Conservation (phyloP, 2,888 invertebrate species). For the Anarsia innoxiella region DNA sequence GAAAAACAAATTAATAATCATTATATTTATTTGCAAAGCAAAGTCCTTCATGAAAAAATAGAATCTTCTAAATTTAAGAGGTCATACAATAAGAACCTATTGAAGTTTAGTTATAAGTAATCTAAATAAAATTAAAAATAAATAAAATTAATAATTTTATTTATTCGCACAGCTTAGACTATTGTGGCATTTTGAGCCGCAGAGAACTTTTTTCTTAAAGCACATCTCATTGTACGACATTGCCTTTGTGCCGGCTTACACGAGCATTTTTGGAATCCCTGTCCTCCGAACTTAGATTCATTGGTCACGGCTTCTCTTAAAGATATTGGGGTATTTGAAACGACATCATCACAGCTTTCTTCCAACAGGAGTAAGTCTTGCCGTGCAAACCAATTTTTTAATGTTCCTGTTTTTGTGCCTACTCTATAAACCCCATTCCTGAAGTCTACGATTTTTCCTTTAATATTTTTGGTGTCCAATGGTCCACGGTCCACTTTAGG, state of each 20-base stretch:
- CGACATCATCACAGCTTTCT: constrained; percentile 4
- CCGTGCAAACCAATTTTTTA: constrained; percentile 12
- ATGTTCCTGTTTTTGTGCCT: constrained; percentile 9
- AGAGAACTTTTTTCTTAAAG: constrained; percentile 7
- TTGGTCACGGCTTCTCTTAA: constrained; percentile 8
- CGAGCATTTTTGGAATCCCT: constrained; percentile 6
- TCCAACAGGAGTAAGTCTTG: constrained; percentile 2
- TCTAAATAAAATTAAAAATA: too few species aligned
- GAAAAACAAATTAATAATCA: too few species aligned
- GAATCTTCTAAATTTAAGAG: too few species aligned
- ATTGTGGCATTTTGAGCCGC: constrained; percentile 9
- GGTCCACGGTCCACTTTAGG: constrained; percentile 7
- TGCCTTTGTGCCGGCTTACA: constrained; percentile 9
- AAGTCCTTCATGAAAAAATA: too few species aligned
- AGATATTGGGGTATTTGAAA: constrained; percentile 6
- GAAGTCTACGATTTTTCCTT: constrained; percentile 7
- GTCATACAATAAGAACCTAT: constrained; percentile 5
- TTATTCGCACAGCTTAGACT: constrained; percentile 10
- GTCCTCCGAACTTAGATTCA: constrained; percentile 3
- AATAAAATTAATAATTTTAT: too few species aligned
- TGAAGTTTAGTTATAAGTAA: too few species aligned
- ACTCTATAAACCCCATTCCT: constrained; percentile 10
- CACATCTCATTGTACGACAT: constrained; percentile 7
- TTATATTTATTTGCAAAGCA: too few species aligned
- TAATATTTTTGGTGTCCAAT: constrained; percentile 5